Evolutionary conservation across 1,140 invertebrate species (phyloP), one percentile per base, ranked within the genome.

Genomic region (Cherax quadricarinatus): DNA sequence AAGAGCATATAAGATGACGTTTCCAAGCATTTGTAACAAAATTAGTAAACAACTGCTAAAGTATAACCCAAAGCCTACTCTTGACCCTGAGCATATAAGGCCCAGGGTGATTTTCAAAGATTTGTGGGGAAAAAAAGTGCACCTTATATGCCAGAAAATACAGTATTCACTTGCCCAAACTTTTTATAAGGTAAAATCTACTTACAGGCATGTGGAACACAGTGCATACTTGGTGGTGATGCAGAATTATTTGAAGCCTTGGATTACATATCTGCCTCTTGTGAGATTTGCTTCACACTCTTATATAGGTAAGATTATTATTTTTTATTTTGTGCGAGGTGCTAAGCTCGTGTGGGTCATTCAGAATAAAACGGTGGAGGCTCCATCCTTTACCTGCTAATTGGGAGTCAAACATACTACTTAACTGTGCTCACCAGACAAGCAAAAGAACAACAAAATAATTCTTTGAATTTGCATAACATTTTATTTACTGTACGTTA

Each of bases 251-350:
- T 48, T 48, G 57, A 30, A 18, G 21, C 62, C 48, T n/a, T 24
- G 60, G 51, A 88, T 3, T 88, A 81, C 41, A 73, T 88, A 5
- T 16, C 24, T 21, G 30, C 51, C 9, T 75, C 86, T 10, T 62
- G 49, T 41, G 86, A 88, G 78, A 62, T 88, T 53, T 88, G 86
- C 53, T 62, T 88, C 30, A 88, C 86, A 1, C 78, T 88, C 18
- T n/a, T 88, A 3, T 88, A 88, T 24, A 88, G 86, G 86, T 81
- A 12, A 82, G 53, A 3, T 21, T 48, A 21, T 14, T 4, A 21
- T 49, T 49, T 81, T 48, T 81, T 51, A 5, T 48, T 81, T 12
- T 49, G 16, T 49, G n/a, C 24, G 9, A n/a, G 5, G n/a, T 4
- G 12, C 3, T 51, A 21, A 81, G 6, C 49, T 49, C 30, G 30